A percentile compares a stretch with the other conserved stretches of the same genome.
Evolutionary conservation across 2,888 invertebrate species (phyloP).

Genomic region (Lottia scabra): DNA sequence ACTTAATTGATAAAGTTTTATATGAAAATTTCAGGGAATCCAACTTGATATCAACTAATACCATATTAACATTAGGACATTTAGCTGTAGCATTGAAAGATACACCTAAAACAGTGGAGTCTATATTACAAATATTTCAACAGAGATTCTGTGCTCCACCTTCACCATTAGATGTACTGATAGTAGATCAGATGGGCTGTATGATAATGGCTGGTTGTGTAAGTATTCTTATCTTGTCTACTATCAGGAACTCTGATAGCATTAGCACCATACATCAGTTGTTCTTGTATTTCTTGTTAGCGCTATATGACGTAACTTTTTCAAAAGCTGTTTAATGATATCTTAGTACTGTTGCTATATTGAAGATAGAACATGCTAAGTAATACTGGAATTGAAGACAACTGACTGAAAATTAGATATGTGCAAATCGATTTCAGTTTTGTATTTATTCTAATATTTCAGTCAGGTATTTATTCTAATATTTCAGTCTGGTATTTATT

Average conservation of each 20-base stretch:
- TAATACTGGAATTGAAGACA: too few relatives aligned
- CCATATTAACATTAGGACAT: slow-evolving; percentile 92
- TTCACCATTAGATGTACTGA: slow-evolving; percentile 90
- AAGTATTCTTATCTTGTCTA: slow-evolving; percentile 34
- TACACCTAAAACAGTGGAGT: slow-evolving; percentile 92
- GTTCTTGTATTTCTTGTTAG: too few relatives aligned
- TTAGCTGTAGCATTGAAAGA: slow-evolving; percentile 93
- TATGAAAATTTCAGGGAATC: slow-evolving; percentile 79
- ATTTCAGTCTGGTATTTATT: too few relatives aligned
- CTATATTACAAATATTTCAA: slow-evolving; percentile 95
- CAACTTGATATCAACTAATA: slow-evolving; percentile 93
- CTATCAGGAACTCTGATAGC: neutral
- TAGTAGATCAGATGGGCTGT: slow-evolving; percentile 97
- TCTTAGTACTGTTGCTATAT: too few relatives aligned
- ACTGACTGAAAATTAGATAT: too few relatives aligned
- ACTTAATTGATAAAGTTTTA: neutral
- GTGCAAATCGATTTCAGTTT: too few relatives aligned
- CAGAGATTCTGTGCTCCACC: slow-evolving; percentile 94
- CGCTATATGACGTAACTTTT: too few relatives aligned
- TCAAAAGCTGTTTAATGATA: too few relatives aligned
- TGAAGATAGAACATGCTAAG: too few relatives aligned
- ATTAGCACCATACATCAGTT: too few relatives aligned
- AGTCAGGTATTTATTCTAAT: too few relatives aligned
- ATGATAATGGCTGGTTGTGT: slow-evolving; percentile 88
- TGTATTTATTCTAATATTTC: too few relatives aligned